These are phyloP conservation scores for Sebastolobus altivelis DNA, from an alignment of 2,797 vertebrate genomes.

Conservation along the genomic window DNA sequence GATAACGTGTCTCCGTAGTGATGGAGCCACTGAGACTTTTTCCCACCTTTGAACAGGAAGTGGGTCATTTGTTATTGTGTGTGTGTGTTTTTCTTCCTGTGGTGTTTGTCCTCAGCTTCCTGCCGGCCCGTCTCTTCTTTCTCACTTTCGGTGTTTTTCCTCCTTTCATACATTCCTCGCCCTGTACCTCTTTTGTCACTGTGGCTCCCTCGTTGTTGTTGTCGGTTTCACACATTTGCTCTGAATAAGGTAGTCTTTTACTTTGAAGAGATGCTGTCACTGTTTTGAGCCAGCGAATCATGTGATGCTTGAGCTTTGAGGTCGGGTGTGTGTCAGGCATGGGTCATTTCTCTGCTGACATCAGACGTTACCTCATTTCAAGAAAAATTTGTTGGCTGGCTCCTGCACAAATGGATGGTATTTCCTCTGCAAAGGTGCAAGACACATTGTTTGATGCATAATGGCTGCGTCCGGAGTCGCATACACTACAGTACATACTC, in stretches of 20 bases:
- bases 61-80: slow-evolving; percentile 65
- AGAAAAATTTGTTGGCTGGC: neutral
- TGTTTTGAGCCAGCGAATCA: slow-evolving; percentile 12
- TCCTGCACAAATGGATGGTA: neutral
- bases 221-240: slow-evolving; percentile 17
- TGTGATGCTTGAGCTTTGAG: neutral
- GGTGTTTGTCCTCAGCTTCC: slow-evolving; percentile 62
- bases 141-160: slow-evolving; percentile 33
- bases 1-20: slow-evolving; percentile 31
- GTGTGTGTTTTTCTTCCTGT: slow-evolving; percentile 27
- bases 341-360: neutral
- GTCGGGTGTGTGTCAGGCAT: neutral
- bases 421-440: neutral
- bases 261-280: slow-evolving; percentile 25
- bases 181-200: slow-evolving; percentile 46
- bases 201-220: slow-evolving; percentile 35
- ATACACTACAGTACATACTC: too few species aligned
- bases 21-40: slow-evolving; percentile 51
- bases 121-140: slow-evolving; percentile 58
- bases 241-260: slow-evolving; percentile 22
- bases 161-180: slow-evolving; percentile 49
- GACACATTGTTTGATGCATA: too few species aligned
- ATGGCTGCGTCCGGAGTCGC: too few species aligned
- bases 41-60: slow-evolving; percentile 68
- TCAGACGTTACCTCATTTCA: neutral